These are phyloP conservation scores for Hirundo rustica DNA, from an alignment of 2,797 vertebrate genomes.

Conservation along the genomic window DNA sequence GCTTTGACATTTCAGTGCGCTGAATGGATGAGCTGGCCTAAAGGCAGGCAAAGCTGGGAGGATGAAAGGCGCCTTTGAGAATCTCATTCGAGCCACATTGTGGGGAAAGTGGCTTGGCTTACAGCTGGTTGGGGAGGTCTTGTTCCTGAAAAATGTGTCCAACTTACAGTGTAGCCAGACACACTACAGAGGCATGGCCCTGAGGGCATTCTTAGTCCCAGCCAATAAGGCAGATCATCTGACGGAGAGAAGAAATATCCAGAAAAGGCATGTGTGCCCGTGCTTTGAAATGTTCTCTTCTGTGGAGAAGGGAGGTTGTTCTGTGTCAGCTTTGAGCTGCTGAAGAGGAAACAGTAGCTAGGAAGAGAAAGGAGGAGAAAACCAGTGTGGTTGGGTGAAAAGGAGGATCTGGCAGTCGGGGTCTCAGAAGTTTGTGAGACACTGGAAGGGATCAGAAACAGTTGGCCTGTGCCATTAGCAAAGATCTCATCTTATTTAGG, in stretches of 20 bases:
- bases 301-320: neutral
- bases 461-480: neutral
- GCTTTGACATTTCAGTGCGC: slow-evolving; percentile 62
- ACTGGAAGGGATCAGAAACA: neutral
- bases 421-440: neutral
- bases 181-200: neutral
- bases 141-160: slow-evolving; percentile 14
- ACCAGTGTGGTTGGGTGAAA: neutral
- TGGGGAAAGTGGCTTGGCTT: neutral
- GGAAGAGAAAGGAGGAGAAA: neutral
- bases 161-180: neutral
- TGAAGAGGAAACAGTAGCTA: neutral
- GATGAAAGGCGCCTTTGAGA: slow-evolving; percentile 61
- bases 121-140: neutral
- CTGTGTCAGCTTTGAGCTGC: neutral
- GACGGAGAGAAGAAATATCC: neutral
- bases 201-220: neutral
- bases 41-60: slow-evolving; percentile 8
- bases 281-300: neutral
- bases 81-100: neutral
- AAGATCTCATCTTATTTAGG: neutral
- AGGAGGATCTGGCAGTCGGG: neutral
- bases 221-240: neutral
- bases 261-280: neutral
- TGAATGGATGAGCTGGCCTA: slow-evolving; percentile 26